These are phyloP conservation scores for Butorides virescens DNA, from an alignment of 2,113 vertebrate genomes.

Conservation along the genomic window DNA sequence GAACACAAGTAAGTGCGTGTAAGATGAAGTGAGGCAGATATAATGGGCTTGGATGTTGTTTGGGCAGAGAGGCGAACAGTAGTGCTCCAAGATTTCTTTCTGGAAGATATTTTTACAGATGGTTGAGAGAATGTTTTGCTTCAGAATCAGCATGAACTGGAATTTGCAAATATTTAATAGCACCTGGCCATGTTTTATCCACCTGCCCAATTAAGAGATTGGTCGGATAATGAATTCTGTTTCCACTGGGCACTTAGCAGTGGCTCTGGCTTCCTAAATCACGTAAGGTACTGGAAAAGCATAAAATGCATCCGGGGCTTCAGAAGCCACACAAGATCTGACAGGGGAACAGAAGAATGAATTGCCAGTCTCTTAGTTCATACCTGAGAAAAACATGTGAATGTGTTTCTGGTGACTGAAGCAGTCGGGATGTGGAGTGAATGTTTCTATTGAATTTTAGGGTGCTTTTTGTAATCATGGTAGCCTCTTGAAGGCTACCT, in stretches of 20 bases:
- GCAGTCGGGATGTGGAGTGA: neutral
- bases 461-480: neutral
- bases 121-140: neutral
- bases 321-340: neutral
- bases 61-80: neutral
- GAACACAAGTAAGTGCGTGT: neutral
- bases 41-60: neutral
- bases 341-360: neutral
- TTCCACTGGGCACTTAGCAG: neutral
- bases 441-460: neutral
- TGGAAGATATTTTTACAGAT: neutral
- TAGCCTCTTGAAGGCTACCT: neutral
- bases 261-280: neutral
- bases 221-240: neutral
- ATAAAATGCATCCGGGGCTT: neutral
- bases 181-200: neutral
- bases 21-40: neutral
- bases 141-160: neutral
- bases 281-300: neutral
- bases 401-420: neutral
- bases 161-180: neutral
- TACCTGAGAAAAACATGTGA: neutral
- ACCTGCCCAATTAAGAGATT: neutral
- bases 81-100: neutral
- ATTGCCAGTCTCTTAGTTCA: neutral